Percentiles rank a stretch among this genome's conserved stretches.
These are phyloP conservation scores for Cololabis saira DNA, from an alignment of 2,113 vertebrate genomes.

Conservation along the genomic window DNA sequence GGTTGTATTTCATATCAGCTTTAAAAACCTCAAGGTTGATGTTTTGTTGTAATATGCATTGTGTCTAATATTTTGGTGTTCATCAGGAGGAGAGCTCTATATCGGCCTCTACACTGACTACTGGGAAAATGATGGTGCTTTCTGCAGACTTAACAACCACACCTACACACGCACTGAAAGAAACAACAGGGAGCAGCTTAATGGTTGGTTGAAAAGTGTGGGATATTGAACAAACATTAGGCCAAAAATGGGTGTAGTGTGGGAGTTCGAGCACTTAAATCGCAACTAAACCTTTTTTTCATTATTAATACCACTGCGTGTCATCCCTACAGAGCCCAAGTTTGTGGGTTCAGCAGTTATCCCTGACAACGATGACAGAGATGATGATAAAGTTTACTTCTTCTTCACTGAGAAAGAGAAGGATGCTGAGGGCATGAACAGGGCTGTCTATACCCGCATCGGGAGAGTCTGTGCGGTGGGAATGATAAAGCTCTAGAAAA, in stretches of 20 bases:
- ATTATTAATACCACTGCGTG: slow-evolving; percentile 16
- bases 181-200: slow-evolving; percentile 89
- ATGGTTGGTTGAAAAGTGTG: slow-evolving; percentile 79
- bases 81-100: slow-evolving; percentile 88
- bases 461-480: slow-evolving; percentile 92
- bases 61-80: slow-evolving; percentile 1
- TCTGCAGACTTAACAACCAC: slow-evolving; percentile 86
- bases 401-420: slow-evolving; percentile 95
- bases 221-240: not conserved
- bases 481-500: not conserved
- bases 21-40: not conserved
- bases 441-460: slow-evolving; percentile 88
- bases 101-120: slow-evolving; percentile 93
- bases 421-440: slow-evolving; percentile 83
- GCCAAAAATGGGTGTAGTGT: no score
- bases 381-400: slow-evolving; percentile 97
- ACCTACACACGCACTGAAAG: slow-evolving; percentile 89
- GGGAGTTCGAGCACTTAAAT: no score
- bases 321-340: slow-evolving; percentile 86
- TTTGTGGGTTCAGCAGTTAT: slow-evolving; percentile 92
- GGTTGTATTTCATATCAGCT: slow-evolving; percentile 14
- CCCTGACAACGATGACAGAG: slow-evolving; percentile 92
- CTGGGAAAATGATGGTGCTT: slow-evolving; percentile 92
- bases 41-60: not conserved
- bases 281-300: not conserved